Evolutionary conservation across 2,797 vertebrate species (phyloP).

Genomic region (Neopelma chrysocephalum): DNA sequence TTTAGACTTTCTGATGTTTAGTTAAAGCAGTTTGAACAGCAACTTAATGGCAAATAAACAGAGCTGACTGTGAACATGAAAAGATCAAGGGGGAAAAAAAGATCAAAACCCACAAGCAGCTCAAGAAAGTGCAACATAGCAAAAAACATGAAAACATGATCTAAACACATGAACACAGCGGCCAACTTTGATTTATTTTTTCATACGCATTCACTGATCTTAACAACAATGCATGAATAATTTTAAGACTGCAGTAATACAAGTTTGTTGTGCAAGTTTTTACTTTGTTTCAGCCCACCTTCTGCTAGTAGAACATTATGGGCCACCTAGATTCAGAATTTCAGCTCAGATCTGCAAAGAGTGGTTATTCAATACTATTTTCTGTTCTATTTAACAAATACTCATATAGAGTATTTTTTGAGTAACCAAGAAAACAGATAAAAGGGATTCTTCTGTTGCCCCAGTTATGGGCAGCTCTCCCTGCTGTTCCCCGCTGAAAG

Average conservation of each 20-base stretch:
- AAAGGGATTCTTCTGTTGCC: not conserved
- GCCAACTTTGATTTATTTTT: not conserved
- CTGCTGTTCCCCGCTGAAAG: not conserved
- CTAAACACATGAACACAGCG: not conserved
- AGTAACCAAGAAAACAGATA: not conserved
- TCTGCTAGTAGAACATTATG: not conserved
- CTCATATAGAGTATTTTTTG: not conserved
- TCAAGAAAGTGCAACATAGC: constrained; percentile 25
- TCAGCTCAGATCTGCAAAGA: not conserved
- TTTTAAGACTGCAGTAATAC: not conserved
- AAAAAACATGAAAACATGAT: not conserved
- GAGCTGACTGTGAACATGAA: not conserved
- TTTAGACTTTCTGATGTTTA: not conserved
- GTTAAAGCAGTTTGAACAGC: constrained; percentile 35
- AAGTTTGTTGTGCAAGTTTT: not conserved
- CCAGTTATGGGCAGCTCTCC: not conserved
- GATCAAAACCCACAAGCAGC: constrained; percentile 21
- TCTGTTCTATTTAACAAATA: not conserved
- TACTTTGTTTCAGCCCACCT: not conserved
- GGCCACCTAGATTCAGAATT: not conserved
- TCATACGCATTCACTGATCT: not conserved
- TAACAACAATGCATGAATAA: not conserved
- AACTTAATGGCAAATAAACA: constrained; percentile 53
- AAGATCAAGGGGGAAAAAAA: not conserved
- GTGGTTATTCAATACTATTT: not conserved